Evolutionary conservation across 2,113 vertebrate genomes (phyloP).

Genomic region (Protomyctophum bolini): DNA sequence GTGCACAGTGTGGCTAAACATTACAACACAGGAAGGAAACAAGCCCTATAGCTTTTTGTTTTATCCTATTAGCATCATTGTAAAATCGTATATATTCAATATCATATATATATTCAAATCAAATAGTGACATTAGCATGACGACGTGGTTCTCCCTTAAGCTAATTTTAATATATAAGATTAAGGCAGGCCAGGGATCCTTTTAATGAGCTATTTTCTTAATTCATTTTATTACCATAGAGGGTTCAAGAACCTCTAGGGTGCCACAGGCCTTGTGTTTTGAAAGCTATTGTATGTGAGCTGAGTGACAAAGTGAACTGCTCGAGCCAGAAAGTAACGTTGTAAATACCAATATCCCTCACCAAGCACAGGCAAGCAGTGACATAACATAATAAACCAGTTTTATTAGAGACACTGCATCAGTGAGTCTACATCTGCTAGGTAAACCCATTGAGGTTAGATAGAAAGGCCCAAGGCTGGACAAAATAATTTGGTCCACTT

Average conservation of each 20-base stretch:
- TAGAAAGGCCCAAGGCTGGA: not conserved
- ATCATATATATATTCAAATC: too few relatives aligned
- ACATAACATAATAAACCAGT: slow-evolving; percentile 2
- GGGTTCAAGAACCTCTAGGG: not conserved
- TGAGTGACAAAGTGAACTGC: slow-evolving; percentile 7
- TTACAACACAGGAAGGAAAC: too few relatives aligned
- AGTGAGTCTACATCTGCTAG: not conserved
- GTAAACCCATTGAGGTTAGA: slow-evolving; percentile 6
- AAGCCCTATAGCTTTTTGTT: too few relatives aligned
- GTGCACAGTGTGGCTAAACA: not conserved
- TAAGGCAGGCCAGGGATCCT: too few relatives aligned
- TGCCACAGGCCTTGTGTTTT: too few relatives aligned
- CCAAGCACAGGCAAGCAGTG: slow-evolving; percentile 2
- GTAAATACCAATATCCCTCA: slow-evolving; percentile 57
- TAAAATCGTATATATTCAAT: too few relatives aligned
- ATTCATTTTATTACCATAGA: slow-evolving; percentile 47
- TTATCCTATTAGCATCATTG: too few relatives aligned
- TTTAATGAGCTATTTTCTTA: slow-evolving; percentile 39
- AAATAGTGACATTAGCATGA: too few relatives aligned
- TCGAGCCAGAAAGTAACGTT: slow-evolving; percentile 42
- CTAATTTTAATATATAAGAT: too few relatives aligned
- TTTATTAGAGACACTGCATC: slow-evolving; percentile 20
- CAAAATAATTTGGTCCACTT: slow-evolving; percentile 18
- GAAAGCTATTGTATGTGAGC: slow-evolving; percentile 23
- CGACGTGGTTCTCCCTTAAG: too few relatives aligned